phyloP scores from a whole-genome alignment of 2,888 invertebrate species.

The Rhingia rostrata region DNA sequence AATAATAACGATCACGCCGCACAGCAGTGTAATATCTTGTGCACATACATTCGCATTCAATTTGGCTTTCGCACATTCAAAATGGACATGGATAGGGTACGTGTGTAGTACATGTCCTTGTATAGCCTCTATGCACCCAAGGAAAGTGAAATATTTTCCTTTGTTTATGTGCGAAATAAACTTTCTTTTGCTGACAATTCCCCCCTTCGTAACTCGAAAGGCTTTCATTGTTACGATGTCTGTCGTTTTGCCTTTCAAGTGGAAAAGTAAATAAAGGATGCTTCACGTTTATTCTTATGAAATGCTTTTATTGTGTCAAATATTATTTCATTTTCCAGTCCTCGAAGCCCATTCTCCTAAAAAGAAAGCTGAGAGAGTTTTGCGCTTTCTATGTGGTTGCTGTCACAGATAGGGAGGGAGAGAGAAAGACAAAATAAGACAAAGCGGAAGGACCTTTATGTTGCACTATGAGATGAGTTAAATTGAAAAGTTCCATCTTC shows the following conservation, averaged over 20 bases:
- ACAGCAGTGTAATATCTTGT: slow-evolving; percentile 12
- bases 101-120: no score
- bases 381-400: not conserved
- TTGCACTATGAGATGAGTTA: slow-evolving; percentile 20
- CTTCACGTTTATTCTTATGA: slow-evolving; percentile 57
- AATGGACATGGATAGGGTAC: slow-evolving; percentile 1
- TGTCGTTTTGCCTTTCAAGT: slow-evolving; percentile 38
- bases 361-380: slow-evolving; percentile 49
- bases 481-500: slow-evolving; percentile 66
- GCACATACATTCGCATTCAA: slow-evolving; percentile 35
- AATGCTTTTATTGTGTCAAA: slow-evolving; percentile 65
- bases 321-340: slow-evolving; percentile 69
- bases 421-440: not conserved
- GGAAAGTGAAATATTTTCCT: slow-evolving; percentile 42
- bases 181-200: slow-evolving; percentile 59
- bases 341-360: slow-evolving; percentile 53
- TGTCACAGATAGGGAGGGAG: no score
- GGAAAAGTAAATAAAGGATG: slow-evolving; percentile 63
- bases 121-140: slow-evolving; percentile 7
- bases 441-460: not conserved
- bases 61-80: slow-evolving; percentile 41
- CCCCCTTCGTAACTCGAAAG: slow-evolving; percentile 31
- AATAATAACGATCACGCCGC: slow-evolving; percentile 37
- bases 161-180: slow-evolving; percentile 55
- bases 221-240: slow-evolving; percentile 62